phyloP scores from a whole-genome alignment of 2,797 vertebrate genomes.

The Pempheris klunzingeri region DNA sequence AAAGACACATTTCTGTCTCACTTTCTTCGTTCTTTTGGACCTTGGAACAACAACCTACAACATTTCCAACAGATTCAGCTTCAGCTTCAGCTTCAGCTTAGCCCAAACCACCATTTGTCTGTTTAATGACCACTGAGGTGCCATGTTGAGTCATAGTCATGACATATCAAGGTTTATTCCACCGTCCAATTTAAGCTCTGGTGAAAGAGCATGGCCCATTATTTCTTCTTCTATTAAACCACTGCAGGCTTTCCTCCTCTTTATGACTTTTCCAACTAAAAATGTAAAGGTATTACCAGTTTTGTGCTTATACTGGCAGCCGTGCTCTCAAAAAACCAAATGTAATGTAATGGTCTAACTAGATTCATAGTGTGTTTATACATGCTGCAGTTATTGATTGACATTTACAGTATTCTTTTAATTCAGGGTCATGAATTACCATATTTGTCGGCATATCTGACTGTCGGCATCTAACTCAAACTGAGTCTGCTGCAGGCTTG shows the following conservation, averaged over 20 bases:
- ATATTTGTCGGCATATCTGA: no score
- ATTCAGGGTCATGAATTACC: no score
- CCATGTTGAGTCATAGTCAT: constrained; percentile 68
- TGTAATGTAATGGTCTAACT: no score
- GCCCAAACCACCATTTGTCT: constrained; percentile 66
- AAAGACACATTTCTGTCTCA: constrained; percentile 31
- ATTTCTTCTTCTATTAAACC: constrained; percentile 46
- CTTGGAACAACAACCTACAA: constrained; percentile 61
- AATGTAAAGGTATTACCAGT: not conserved
- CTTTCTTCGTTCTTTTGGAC: constrained; percentile 47
- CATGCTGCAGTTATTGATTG: not conserved
- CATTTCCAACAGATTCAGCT: constrained; percentile 48
- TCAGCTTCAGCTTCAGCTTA: constrained; percentile 40
- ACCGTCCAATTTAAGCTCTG: constrained; percentile 65
- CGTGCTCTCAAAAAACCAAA: no score
- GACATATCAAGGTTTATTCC: constrained; percentile 69
- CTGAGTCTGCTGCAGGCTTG: no score
- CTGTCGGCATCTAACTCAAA: no score
- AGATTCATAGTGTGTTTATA: not conserved
- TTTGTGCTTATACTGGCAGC: not conserved
- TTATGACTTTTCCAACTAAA: constrained; percentile 7
- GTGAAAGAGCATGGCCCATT: constrained; percentile 43
- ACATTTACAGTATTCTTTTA: not conserved
- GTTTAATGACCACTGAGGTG: constrained; percentile 70
- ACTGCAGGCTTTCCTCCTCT: constrained; percentile 1